Conservation (phyloP, 2,888 invertebrate species). For the Heliothis peltigera region DNA sequence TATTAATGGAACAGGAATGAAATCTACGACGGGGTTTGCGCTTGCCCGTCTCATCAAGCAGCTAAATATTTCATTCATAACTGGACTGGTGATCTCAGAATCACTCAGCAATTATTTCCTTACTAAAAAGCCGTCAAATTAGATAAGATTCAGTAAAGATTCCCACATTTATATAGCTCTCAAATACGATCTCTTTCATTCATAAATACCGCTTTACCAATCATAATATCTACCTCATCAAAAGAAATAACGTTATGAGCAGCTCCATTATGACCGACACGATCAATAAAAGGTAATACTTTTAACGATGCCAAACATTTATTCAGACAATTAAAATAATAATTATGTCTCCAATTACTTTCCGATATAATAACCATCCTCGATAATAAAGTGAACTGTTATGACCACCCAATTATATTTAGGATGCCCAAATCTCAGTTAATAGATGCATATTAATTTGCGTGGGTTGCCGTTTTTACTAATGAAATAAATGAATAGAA, state of each 20-base stretch:
- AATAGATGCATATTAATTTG: slow-evolving; percentile 24
- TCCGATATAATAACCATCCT: slow-evolving; percentile 22
- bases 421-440: slow-evolving; percentile 12
- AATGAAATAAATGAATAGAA: slow-evolving; percentile 63
- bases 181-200: slow-evolving; percentile 26
- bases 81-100: slow-evolving; percentile 13
- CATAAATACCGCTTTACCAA: slow-evolving; percentile 22
- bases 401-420: slow-evolving; percentile 35
- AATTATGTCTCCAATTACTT: slow-evolving; percentile 48
- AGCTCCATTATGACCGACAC: slow-evolving; percentile 21
- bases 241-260: slow-evolving; percentile 37
- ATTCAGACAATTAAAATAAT: slow-evolving; percentile 57
- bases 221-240: slow-evolving; percentile 41
- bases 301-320: slow-evolving; percentile 50
- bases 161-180: slow-evolving; percentile 1
- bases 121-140: slow-evolving; percentile 22
- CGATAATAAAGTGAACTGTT: slow-evolving; percentile 9
- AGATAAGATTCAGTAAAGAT: slow-evolving; percentile 12
- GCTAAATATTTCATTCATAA: slow-evolving; percentile 38
- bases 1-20: slow-evolving; percentile 11
- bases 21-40: slow-evolving; percentile 2
- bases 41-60: slow-evolving; percentile 25
- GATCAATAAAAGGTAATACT: slow-evolving; percentile 54
- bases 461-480: slow-evolving; percentile 11
- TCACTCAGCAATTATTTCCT: slow-evolving; percentile 35